Conservation (phyloP, 2,888 invertebrate genomes). For the Netelia inedita region DNA sequence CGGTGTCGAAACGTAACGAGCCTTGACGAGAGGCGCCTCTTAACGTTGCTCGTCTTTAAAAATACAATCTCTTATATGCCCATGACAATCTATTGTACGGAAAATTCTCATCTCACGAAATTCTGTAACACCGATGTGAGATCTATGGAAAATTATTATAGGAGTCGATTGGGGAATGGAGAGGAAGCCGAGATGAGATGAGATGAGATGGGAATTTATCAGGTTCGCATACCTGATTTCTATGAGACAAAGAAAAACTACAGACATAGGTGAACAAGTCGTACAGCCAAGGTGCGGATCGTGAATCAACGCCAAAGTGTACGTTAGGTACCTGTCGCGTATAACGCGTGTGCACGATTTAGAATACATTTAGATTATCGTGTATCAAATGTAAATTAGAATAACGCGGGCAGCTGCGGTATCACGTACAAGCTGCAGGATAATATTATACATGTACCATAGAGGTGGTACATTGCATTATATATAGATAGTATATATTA, state of each 20-base stretch:
- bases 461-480: slow-evolving; percentile 21
- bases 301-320: neutral
- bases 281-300: too few species aligned
- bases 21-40: neutral
- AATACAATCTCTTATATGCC: slow-evolving; percentile 68
- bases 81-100: slow-evolving; percentile 81
- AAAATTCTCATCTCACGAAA: slow-evolving; percentile 38
- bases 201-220: too few species aligned
- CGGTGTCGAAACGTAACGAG: too few species aligned
- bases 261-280: too few species aligned
- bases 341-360: slow-evolving; percentile 73
- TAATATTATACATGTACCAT: slow-evolving; percentile 4
- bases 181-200: too few species aligned
- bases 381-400: neutral
- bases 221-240: too few species aligned
- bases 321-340: slow-evolving; percentile 43
- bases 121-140: neutral
- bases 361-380: slow-evolving; percentile 57
- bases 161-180: too few species aligned
- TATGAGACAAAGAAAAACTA: too few species aligned
- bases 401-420: neutral
- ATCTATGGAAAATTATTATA: neutral
- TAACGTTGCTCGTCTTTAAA: neutral
- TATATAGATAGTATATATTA: slow-evolving; percentile 16
- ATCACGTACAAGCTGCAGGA: neutral